phyloP scores from a whole-genome alignment of 2,113 vertebrate genomes.

The Mormyrus lacerda region DNA sequence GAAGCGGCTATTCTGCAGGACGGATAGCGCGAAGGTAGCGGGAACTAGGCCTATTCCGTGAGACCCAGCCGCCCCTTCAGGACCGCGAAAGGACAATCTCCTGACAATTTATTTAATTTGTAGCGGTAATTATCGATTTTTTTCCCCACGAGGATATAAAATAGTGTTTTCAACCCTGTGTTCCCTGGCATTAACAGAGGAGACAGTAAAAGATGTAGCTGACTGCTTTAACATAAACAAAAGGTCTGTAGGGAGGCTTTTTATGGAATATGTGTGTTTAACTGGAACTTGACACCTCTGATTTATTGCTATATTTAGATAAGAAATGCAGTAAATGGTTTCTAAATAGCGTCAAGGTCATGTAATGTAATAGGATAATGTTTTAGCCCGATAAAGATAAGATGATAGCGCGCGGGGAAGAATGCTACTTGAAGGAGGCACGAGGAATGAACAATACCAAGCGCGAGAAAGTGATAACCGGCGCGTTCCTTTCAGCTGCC shows the following conservation, averaged over 20 bases:
- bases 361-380: slow-evolving; percentile 62
- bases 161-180: slow-evolving; percentile 57
- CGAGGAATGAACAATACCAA: slow-evolving; percentile 23
- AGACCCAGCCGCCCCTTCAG: neutral
- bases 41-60: neutral
- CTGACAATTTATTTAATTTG: slow-evolving; percentile 4
- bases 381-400: slow-evolving; percentile 56
- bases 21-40: neutral
- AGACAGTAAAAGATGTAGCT: slow-evolving; percentile 72
- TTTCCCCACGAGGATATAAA: neutral
- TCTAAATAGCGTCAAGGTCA: slow-evolving; percentile 80
- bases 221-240: slow-evolving; percentile 76
- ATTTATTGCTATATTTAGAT: slow-evolving; percentile 94
- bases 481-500: slow-evolving; percentile 18
- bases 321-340: slow-evolving; percentile 71
- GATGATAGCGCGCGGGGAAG: slow-evolving; percentile 33
- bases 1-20: neutral
- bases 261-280: slow-evolving; percentile 81
- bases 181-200: slow-evolving; percentile 57
- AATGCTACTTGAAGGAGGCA: slow-evolving; percentile 23
- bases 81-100: neutral
- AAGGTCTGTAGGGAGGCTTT: slow-evolving; percentile 70
- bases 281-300: slow-evolving; percentile 73
- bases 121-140: neutral
- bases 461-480: slow-evolving; percentile 24